Evolutionary conservation across 2,113 vertebrate species (phyloP), one percentile per base, ranked within the genome.

Genomic region (Hippopotamus amphibius): DNA sequence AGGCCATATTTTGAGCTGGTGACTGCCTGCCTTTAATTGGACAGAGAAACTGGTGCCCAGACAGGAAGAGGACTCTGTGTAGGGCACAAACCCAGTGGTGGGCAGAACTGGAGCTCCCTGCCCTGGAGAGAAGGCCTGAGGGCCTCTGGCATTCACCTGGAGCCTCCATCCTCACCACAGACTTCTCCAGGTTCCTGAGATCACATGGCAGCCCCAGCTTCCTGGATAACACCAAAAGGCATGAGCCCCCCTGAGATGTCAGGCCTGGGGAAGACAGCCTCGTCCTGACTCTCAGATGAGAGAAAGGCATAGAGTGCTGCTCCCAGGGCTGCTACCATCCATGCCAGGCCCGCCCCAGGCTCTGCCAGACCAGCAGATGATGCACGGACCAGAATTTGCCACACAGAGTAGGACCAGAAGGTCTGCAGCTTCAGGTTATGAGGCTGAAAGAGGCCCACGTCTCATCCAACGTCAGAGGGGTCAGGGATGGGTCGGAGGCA

Each of bases 281-380:
- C 24, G 3, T 19, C 63, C 46, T 88, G 41, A 11, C 6, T 59
- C 50, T 88, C 28, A 33, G 28, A 69, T 14, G 14, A 74, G 13
- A 82, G 33, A 88, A 63, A 88, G 13, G 26, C 17, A 24, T 71
- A 71, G 9, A 11, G 7, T 0, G 3, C 53, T 43, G 46, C 9
- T 61, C 14, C 2, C 17, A 79, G 57, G 26, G 15, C 7, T 37
- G 24, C 24, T 5, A 2, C 22, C 16, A 10, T 43, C 53, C 7
- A 2, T 0, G 9, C 8, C 87, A 74, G 41, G 30, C 41, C 10
- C 1, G 0, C 17, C 37, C 55, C 13, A 43, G 17, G 14, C 14
- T 69, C 66, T 84, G 22, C 41, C 13, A 8, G 21, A 3, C 74
- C n/a, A 43, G 14, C 6, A 11, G 48, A 74, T 65, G 63, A 71